Percentiles rank a stretch among this genome's conserved stretches.
Evolutionary conservation across 2,888 invertebrate species (phyloP).

Genomic region (Protula sp.): DNA sequence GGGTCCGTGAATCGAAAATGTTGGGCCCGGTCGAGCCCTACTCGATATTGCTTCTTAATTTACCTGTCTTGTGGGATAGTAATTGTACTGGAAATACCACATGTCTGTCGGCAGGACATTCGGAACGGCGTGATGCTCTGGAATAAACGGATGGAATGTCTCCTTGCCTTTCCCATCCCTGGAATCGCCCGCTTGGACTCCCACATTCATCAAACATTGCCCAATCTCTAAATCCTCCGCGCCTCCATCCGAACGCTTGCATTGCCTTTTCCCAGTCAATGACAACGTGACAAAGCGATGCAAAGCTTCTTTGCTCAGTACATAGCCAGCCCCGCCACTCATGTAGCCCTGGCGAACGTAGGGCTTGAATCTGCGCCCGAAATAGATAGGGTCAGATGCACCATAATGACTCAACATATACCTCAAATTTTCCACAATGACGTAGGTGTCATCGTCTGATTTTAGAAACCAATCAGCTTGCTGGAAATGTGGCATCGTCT

Average conservation of each 20-base stretch:
- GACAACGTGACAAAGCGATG: conserved; percentile 69
- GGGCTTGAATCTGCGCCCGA: conserved; percentile 54
- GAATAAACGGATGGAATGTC: conserved; percentile 90
- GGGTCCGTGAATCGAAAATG: no score
- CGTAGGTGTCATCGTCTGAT: conserved; percentile 97
- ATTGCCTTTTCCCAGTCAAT: conserved; percentile 65
- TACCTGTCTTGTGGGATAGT: conserved; percentile 84
- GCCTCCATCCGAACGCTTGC: conserved; percentile 66
- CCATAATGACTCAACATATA: conserved; percentile 75
- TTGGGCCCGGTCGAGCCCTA: no score
- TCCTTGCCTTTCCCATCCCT: conserved; percentile 78
- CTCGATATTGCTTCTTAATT: no score
- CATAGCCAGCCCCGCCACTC: conserved; percentile 69
- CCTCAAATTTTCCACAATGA: no score
- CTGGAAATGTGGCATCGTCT: conserved; percentile 68
- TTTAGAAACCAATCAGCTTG: conserved; percentile 97
- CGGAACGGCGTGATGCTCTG: conserved; percentile 87
- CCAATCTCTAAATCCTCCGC: conserved; percentile 92
- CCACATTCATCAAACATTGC: conserved; percentile 77
- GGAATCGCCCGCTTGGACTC: conserved; percentile 81
- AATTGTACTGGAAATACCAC: conserved; percentile 94
- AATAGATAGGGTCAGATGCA: conserved; percentile 73
- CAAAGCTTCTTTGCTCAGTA: conserved; percentile 75
- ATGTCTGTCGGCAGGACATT: conserved; percentile 66
- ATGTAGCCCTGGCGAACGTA: conserved; percentile 54